Evolutionary conservation across 2,113 vertebrate species (phyloP), one percentile per base, ranked within the genome.

Genomic region (Scalopus aquaticus): DNA sequence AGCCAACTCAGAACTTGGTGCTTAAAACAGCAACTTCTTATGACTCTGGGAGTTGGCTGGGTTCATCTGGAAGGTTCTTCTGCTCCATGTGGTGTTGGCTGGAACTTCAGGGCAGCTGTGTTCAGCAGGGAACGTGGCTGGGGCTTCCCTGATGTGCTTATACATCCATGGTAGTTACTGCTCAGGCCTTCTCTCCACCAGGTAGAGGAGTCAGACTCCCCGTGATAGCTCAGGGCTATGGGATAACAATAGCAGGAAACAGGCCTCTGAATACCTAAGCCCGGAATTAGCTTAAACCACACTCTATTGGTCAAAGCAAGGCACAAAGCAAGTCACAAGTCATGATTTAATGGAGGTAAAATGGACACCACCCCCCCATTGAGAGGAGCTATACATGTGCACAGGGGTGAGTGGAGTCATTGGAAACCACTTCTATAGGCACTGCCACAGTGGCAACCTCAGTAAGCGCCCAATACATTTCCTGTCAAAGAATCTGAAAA

Each of bases 351-450:
- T 26, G 15, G 37, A 30, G 73, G 6, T 37, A 26, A 69, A 77
- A 73, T 3, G 6, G 58, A 69, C 32, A 24, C 30, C 11, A 10
- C 9, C 3, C 11, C 26, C 60, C 3, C 24, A 19, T 49, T 44
- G 81, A 62, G 22, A 32, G 13, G 11, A 13, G 28, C 49, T 16
- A 54, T n/a, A 26, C 44, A 5, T 3, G 4, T 1, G 2, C 35
- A 24, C 4, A 22, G 12, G 28, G 26, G 6, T n/a, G n/a, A 64
- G n/a, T 30, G 24, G 35, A 56, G 2, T 42, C 54, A 3, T 0
- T 6, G 60, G 10, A n/a, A 32, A 19, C 32, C 35, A 6, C 20
- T 86, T 54, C 7, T 72, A 15, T 10, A 64, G 74, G 26, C 42
- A 6, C 37, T 5, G 3, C 26, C 60, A 15, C 3, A 37, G 42